Evolutionary conservation across 2,888 invertebrate genomes (phyloP).

Genomic region (Folsomia candida): DNA sequence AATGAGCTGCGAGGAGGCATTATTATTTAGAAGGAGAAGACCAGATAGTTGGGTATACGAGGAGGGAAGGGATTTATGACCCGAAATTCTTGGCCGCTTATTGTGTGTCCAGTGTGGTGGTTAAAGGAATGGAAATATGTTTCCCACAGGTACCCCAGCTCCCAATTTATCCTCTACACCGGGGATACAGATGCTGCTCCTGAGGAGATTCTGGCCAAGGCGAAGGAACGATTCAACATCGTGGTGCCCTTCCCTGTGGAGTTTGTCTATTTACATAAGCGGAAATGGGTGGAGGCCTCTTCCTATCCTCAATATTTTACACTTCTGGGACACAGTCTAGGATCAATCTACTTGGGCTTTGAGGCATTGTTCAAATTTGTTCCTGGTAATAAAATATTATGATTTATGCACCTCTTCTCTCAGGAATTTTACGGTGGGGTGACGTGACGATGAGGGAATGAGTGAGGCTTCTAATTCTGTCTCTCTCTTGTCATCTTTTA

Average conservation of each 20-base stretch:
- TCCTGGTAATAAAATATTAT: slow-evolving; percentile 64
- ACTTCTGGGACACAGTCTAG: slow-evolving; percentile 83
- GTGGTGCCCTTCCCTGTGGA: slow-evolving; percentile 65
- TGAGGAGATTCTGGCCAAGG: slow-evolving; percentile 74
- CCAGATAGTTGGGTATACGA: background rate
- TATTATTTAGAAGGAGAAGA: background rate
- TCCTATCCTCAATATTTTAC: slow-evolving; percentile 90
- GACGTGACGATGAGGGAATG: background rate
- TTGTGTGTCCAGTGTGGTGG: too few relatives aligned
- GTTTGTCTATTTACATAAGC: slow-evolving; percentile 74
- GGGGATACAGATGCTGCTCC: slow-evolving; percentile 78
- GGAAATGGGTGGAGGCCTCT: slow-evolving; percentile 76
- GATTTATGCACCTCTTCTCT: slow-evolving; percentile 9
- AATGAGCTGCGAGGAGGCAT: background rate
- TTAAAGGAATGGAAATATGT: background rate
- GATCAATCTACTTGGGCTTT: slow-evolving; percentile 78
- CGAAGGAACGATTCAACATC: slow-evolving; percentile 71
- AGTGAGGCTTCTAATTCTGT: background rate
- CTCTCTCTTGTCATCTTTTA: slow-evolving; percentile 51
- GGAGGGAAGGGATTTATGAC: background rate
- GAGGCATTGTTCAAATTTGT: slow-evolving; percentile 82
- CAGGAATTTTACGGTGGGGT: background rate
- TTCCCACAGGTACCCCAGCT: slow-evolving; percentile 66
- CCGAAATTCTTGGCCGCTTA: background rate
- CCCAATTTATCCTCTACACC: slow-evolving; percentile 84